Evolutionary conservation across 2,888 invertebrate genomes (phyloP).

Genomic region (Nomada ruficornis): DNA sequence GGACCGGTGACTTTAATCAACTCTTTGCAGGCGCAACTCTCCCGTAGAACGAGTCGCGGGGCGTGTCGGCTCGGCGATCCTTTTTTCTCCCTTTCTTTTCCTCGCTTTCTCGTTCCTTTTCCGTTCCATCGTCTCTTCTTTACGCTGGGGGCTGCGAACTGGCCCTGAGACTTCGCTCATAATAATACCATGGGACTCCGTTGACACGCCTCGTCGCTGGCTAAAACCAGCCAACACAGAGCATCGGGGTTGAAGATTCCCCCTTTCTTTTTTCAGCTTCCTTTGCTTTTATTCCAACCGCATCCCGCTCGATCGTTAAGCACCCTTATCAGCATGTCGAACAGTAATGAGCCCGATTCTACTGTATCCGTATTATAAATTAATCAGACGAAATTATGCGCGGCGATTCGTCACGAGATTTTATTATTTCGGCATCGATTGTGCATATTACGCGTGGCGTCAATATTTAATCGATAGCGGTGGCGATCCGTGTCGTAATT

Average conservation of each 20-base stretch:
- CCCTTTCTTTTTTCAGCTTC: conserved; percentile 2
- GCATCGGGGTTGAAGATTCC: conserved; percentile 39
- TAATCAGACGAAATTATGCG: conserved; percentile 44
- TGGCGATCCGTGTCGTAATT: background rate
- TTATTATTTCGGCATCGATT: conserved; percentile 34
- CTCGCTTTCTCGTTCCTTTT: conserved; percentile 11
- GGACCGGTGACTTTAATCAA: conserved; percentile 71
- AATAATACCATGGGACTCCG: conserved; percentile 70
- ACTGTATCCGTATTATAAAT: conserved; percentile 35
- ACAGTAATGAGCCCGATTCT: conserved; percentile 21
- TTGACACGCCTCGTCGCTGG: conserved; percentile 71
- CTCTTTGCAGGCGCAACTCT: conserved; percentile 68
- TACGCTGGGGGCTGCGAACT: conserved; percentile 44
- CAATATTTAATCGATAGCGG: conserved; percentile 11
- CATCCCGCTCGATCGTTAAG: conserved; percentile 49
- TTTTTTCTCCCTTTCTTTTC: conserved; percentile 4
- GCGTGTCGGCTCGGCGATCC: conserved; percentile 67
- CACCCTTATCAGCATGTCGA: conserved; percentile 44
- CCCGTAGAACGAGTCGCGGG: conserved; percentile 65
- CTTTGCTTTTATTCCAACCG: conserved; percentile 39
- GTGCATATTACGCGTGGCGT: conserved; percentile 27
- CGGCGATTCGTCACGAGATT: background rate
- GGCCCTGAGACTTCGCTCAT: conserved; percentile 62
- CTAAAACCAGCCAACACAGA: conserved; percentile 60
- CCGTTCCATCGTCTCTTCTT: conserved; percentile 1